Evolutionary conservation across 2,888 invertebrate genomes (phyloP), one percentile per base, ranked within the genome.

Genomic region (Dermolepida albohirtum): DNA sequence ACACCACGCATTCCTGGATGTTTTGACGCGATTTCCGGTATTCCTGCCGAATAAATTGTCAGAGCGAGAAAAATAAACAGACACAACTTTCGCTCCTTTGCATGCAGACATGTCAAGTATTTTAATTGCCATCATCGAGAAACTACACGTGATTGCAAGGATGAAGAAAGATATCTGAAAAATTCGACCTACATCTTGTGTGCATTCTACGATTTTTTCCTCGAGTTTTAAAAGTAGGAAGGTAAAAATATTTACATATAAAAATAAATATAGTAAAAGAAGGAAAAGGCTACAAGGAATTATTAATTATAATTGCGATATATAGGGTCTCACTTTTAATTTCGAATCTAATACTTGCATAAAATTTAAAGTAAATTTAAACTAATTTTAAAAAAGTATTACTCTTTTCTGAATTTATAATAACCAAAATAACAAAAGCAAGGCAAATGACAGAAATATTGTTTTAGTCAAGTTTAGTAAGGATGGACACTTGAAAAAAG

Each of bases 41-140:
- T 62, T 34, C 49, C 47, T 62, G 47, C 34, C 29, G 34, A 59
- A 59, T 59, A 59, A 62, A 49, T 62, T 62, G 39, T 49, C 47
- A 47, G 27, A 34, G 34, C 39, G 59, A 14, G 29, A 62, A 62
- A 57, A 57, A 59, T 29, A 62, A 17, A 55, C 40, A 55, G 17
- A 55, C n/a, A 14, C 16, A 55, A 11, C 17, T 47, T 62, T 47
- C 34, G 59, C 34, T 47, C 16, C 59, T 47, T 62, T 17, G 14
- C n/a, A 16, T n/a, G 59, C n/a, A 62, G 47, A 62, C 34, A 43
- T 27, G 43, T 41, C 57, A 57, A 17, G 57, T 16, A 62, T 49
- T 49, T 62, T 62, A 62, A 62, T 62, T 62, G 59, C 59, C 39
- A 7, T 47, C 59, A 47, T 47, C 59, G 12, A 16, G 47, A 17